Base-by-base conservation (phyloP, 2,113 vertebrate species). In the Podarcis raffonei region DNA sequence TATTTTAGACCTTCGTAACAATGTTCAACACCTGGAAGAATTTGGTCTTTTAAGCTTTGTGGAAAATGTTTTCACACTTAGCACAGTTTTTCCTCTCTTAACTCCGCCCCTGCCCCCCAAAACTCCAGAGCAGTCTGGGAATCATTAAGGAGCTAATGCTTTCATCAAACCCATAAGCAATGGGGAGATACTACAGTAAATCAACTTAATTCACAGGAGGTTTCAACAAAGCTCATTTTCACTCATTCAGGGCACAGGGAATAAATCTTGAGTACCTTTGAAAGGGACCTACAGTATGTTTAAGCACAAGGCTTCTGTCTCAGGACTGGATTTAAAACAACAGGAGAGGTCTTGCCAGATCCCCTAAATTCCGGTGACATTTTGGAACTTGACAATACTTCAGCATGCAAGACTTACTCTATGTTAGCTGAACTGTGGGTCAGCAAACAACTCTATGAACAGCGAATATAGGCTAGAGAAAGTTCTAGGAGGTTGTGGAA, bases 221-320 rank as follows among this genome's bases (percentile, higher is more conserved):
- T 90, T 96, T 95, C 94, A 93, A 94, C 81, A 95, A 93, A 96
- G 95, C 91, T 84, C 88, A 76, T 94, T 96, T 95, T 94, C 90
- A 92, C 87, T 96, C 93, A 94, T 96, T 95, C 92, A 95, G 94
- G 95, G 93, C 48, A 80, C 48, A 57, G 81, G 23, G 85, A 95
- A 93, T 97, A 96, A 96, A 97, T 96, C 94, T 94, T 87, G 78
- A 94, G 69, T 65, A 91, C 85, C 91, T 92, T 96, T 83, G 85
- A 93, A 93, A 95, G 84, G 93, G 79, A 20, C 18, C 23, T 89
- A n/a, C n/a, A n/a, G n/a, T n/a, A 81, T 74, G 92, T 93, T 81
- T 81, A 48, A 18, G 59, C 87, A 85, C 89, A 90, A 91, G 82
- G 87, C 96, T 90, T 74, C 84, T 95, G 94, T 93, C 89, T 85